A percentile compares a stretch with the other conserved stretches of the same genome.
Evolutionary conservation across 2,797 vertebrate species (phyloP).

Genomic region (Syngnathus rostellatus): DNA sequence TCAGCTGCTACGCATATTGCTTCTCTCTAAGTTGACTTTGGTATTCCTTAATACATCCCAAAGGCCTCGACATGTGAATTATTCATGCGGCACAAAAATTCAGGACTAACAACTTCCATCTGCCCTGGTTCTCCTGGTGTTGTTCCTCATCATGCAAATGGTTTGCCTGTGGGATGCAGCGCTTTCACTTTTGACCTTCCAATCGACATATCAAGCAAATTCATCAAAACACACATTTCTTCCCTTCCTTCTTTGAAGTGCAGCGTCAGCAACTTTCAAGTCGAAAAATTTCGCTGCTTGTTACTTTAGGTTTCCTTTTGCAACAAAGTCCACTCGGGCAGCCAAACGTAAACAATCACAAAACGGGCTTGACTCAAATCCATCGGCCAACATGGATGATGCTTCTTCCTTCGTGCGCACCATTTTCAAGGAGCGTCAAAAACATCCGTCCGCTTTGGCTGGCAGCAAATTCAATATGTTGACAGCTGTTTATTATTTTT

Average conservation of each 20-base stretch:
- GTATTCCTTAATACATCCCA: constrained; percentile 4
- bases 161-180: constrained; percentile 40
- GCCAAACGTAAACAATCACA: not conserved
- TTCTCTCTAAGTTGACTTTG: not conserved
- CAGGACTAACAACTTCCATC: constrained; percentile 19
- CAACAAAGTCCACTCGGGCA: not conserved
- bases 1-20: not conserved
- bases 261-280: not conserved
- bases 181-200: constrained; percentile 42
- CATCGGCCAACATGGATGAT: not conserved
- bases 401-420: not conserved
- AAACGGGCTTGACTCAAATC: not conserved
- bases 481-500: too few relatives aligned
- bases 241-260: not conserved
- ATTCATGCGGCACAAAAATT: constrained; percentile 31
- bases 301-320: not conserved
- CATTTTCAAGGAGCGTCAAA: not conserved
- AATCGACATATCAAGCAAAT: constrained; percentile 24
- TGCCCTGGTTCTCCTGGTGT: constrained; percentile 12
- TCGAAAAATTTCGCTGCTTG: not conserved
- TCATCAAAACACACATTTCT: too few relatives aligned
- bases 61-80: constrained; percentile 28
- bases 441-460: too few relatives aligned
- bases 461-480: too few relatives aligned
- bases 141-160: constrained; percentile 31